These are phyloP conservation scores for Bibio marci DNA, from an alignment of 2,888 invertebrate genomes.

Conservation along the genomic window DNA sequence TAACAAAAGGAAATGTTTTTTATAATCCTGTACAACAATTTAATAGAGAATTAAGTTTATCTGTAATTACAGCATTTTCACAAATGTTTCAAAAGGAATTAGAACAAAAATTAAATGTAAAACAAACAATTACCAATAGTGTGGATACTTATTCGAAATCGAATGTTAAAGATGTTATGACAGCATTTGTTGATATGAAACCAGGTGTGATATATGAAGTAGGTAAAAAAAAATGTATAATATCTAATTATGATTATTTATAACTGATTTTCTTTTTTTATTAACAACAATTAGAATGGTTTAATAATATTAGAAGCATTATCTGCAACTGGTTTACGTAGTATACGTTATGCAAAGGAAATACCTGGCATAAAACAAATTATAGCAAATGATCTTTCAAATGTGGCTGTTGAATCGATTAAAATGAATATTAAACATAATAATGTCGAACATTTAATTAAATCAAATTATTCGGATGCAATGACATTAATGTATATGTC, in stretches of 20 bases:
- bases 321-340: slow-evolving; percentile 88
- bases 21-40: slow-evolving; percentile 99
- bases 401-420: slow-evolving; percentile 73
- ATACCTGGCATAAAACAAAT: slow-evolving; percentile 63
- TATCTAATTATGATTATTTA: slow-evolving; percentile 4
- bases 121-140: slow-evolving; percentile 6
- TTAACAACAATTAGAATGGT: slow-evolving; percentile 13
- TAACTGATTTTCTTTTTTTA: background rate
- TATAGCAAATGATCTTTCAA: slow-evolving; percentile 82
- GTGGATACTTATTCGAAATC: background rate
- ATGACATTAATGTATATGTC: slow-evolving; percentile 77
- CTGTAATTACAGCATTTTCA: slow-evolving; percentile 51
- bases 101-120: too few species aligned
- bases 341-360: slow-evolving; percentile 93
- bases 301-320: slow-evolving; percentile 71
- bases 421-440: slow-evolving; percentile 62
- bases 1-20: slow-evolving; percentile 67
- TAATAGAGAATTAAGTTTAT: slow-evolving; percentile 82
- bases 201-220: background rate
- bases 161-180: background rate
- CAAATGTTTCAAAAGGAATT: slow-evolving; percentile 31
- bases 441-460: slow-evolving; percentile 53
- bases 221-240: slow-evolving; percentile 3
- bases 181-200: background rate
- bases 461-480: slow-evolving; percentile 71